A percentile compares a stretch with the other conserved stretches of the same genome.
Evolutionary conservation across 2,113 vertebrate species (phyloP).

Genomic region (Ageneiosus marmoratus): DNA sequence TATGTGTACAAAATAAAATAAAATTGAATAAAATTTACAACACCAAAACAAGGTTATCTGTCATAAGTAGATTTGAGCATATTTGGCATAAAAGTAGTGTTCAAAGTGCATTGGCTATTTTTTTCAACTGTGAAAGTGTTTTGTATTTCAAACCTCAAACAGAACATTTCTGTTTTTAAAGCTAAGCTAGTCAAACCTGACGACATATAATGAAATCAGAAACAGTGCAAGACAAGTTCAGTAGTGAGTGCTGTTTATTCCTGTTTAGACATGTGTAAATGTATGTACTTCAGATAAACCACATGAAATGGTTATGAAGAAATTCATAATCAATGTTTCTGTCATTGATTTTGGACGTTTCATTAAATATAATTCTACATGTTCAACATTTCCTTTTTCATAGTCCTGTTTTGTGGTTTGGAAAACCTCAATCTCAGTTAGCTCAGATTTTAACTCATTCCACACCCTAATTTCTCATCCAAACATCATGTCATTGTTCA

Average conservation of each 20-base stretch:
- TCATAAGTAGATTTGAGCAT: background rate
- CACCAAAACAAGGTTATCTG: background rate
- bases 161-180: background rate
- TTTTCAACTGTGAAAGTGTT: background rate
- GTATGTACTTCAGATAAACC: background rate
- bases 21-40: too few species aligned
- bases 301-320: too few species aligned
- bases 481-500: background rate
- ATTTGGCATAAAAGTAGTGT: background rate
- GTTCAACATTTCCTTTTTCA: background rate
- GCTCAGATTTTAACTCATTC: background rate
- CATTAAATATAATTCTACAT: background rate
- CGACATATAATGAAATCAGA: background rate
- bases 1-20: background rate
- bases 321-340: background rate
- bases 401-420: background rate
- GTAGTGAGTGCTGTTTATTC: background rate
- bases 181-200: background rate
- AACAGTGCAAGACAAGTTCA: background rate
- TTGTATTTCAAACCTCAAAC: background rate
- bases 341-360: background rate
- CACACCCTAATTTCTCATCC: background rate
- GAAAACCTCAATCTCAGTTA: background rate
- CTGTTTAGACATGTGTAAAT: conserved; percentile 1
- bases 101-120: background rate